These are phyloP conservation scores for Tympanuchus pallidicinctus DNA, from an alignment of 2,113 vertebrate genomes.

Conservation along the genomic window DNA sequence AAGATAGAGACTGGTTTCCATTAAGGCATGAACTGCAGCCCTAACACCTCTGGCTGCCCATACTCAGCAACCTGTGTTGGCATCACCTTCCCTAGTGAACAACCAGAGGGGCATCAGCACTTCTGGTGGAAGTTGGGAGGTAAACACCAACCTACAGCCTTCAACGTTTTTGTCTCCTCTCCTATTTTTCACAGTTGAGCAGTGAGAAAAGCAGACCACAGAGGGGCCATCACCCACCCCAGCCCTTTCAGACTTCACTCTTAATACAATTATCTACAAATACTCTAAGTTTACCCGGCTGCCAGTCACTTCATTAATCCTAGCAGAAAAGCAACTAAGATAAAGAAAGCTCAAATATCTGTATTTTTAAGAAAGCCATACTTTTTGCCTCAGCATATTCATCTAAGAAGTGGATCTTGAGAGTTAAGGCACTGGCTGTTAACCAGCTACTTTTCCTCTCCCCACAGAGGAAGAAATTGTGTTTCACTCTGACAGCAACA, in stretches of 20 bases:
- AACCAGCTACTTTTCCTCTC: slow-evolving; percentile 43
- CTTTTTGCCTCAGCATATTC: background rate
- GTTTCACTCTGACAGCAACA: slow-evolving; percentile 33
- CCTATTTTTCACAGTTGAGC: background rate
- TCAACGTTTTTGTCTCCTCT: background rate
- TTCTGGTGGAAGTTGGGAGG: background rate
- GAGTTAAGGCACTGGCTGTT: background rate
- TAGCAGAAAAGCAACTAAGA: background rate
- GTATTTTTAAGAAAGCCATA: background rate
- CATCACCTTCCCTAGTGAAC: background rate
- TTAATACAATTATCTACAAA: slow-evolving; percentile 32
- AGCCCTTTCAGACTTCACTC: background rate
- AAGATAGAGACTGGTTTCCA: background rate
- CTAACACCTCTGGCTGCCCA: background rate
- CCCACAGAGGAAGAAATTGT: slow-evolving; percentile 13
- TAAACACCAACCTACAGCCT: background rate
- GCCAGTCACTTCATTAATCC: slow-evolving; percentile 40
- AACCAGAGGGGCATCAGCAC: background rate
- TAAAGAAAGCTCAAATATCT: background rate
- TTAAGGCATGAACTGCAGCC: fast-evolving
- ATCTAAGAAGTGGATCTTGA: background rate
- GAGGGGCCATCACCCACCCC: background rate
- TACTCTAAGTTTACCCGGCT: background rate
- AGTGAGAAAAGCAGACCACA: background rate
- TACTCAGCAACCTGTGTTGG: background rate